A percentile compares a stretch with the other conserved stretches of the same genome.
Conservation (phyloP, 53 echinoderm and acorn worm species). For the Holothuria leucospilota region DNA sequence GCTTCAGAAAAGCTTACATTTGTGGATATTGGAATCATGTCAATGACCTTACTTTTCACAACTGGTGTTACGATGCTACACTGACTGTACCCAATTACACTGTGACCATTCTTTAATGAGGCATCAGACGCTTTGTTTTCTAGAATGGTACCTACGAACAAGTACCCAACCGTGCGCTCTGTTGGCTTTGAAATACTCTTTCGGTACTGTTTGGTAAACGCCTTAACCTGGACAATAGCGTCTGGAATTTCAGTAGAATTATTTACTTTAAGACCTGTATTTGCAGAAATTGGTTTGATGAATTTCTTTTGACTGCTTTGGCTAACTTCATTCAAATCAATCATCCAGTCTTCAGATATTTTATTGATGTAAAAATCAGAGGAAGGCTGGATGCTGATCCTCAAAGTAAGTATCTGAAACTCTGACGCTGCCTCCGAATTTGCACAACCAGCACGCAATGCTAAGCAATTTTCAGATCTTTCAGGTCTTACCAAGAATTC, state of each 20-base stretch:
- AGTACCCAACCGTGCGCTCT: no score
- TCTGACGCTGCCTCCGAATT: background rate
- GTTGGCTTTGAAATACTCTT: no score
- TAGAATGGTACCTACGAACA: no score
- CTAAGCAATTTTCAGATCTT: constrained; percentile 7
- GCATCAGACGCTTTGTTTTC: no score
- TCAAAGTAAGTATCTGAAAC: background rate
- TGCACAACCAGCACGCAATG: background rate
- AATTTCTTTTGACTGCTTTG: background rate
- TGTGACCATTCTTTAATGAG: no score
- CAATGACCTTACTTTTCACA: background rate
- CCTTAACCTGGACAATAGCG: no score
- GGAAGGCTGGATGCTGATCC: background rate
- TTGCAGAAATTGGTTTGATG: background rate
- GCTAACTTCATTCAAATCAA: background rate
- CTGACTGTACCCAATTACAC: background rate
- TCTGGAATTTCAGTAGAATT: no score
- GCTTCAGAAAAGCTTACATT: background rate
- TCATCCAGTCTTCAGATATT: background rate
- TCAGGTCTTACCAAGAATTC: background rate
- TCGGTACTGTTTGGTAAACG: no score
- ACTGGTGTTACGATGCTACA: constrained; percentile 6
- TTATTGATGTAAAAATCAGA: background rate
- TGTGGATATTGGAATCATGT: background rate
- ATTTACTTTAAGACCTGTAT: no score